phyloP scores from a whole-genome alignment of 2,888 invertebrate species.

The Pollenia angustigena region DNA sequence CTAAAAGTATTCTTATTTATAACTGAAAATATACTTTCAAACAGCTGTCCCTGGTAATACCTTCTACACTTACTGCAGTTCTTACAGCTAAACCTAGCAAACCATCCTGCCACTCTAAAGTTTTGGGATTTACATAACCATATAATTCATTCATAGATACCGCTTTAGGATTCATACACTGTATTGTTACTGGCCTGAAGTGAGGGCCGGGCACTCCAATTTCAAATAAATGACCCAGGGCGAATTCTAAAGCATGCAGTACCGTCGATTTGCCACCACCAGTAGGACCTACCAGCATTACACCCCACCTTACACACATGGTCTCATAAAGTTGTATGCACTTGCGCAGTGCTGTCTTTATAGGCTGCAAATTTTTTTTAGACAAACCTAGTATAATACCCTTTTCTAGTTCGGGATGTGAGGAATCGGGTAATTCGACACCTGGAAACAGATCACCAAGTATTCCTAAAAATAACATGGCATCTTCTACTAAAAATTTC shows the following conservation, averaged over 20 bases:
- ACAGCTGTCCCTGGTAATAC: constrained; percentile 70
- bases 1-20: constrained; percentile 74
- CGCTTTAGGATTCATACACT: constrained; percentile 94
- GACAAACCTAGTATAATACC: constrained; percentile 86
- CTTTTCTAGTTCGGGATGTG: constrained; percentile 90
- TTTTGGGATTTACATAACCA: constrained; percentile 92
- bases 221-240: constrained; percentile 88
- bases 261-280: constrained; percentile 94
- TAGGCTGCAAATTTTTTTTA: constrained; percentile 87
- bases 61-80: constrained; percentile 80
- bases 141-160: constrained; percentile 94
- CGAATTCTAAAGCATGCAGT: constrained; percentile 89
- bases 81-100: constrained; percentile 87
- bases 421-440: constrained; percentile 90
- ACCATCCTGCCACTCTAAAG: constrained; percentile 96
- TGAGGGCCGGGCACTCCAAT: constrained; percentile 86
- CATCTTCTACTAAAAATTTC: constrained; percentile 94
- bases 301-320: constrained; percentile 95
- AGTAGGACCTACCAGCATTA: constrained; percentile 96
- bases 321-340: constrained; percentile 94
- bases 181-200: constrained; percentile 90
- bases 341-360: constrained; percentile 83
- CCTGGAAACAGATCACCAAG: constrained; percentile 96
- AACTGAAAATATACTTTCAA: neutral
- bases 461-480: constrained; percentile 93